Evolutionary conservation across 2,797 vertebrate genomes (phyloP).

Genomic region (Thalassophryne amazonica): DNA sequence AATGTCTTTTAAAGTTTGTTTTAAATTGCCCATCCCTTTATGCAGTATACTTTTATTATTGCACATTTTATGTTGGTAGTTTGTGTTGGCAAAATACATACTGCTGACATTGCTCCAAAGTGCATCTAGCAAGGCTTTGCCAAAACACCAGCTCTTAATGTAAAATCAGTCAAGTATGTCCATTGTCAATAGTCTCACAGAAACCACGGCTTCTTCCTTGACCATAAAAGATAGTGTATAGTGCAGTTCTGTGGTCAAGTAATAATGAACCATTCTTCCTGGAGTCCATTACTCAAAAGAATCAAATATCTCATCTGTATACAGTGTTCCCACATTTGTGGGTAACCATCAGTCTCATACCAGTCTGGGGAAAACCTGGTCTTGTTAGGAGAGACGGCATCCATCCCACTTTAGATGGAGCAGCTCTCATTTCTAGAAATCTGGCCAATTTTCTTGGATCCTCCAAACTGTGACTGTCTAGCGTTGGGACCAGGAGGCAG

Average conservation of each 20-base stretch:
- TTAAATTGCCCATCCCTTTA: no score
- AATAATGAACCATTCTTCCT: slow-evolving; percentile 24
- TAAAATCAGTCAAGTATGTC: not conserved
- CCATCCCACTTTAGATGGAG: no score
- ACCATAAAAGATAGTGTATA: slow-evolving; percentile 3
- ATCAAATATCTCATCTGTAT: slow-evolving; percentile 16
- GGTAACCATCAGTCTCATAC: slow-evolving; percentile 9
- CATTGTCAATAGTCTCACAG: not conserved
- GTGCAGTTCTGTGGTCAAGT: slow-evolving; percentile 11
- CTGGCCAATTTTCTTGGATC: no score
- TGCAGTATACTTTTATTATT: no score
- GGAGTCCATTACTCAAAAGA: slow-evolving; percentile 14
- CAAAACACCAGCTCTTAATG: not conserved
- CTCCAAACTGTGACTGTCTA: no score
- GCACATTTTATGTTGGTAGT: no score
- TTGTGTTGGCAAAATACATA: not conserved
- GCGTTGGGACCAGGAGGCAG: no score
- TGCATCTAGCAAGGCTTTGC: slow-evolving; percentile 4
- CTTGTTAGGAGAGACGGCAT: no score
- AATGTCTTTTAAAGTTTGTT: no score
- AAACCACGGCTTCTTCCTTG: not conserved
- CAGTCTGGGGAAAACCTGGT: no score
- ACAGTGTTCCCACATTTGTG: no score
- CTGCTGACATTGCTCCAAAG: slow-evolving; percentile 1
- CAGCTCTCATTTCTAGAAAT: no score